phyloP scores from a whole-genome alignment of 2,888 invertebrate genomes.

The Deilephila porcellus region DNA sequence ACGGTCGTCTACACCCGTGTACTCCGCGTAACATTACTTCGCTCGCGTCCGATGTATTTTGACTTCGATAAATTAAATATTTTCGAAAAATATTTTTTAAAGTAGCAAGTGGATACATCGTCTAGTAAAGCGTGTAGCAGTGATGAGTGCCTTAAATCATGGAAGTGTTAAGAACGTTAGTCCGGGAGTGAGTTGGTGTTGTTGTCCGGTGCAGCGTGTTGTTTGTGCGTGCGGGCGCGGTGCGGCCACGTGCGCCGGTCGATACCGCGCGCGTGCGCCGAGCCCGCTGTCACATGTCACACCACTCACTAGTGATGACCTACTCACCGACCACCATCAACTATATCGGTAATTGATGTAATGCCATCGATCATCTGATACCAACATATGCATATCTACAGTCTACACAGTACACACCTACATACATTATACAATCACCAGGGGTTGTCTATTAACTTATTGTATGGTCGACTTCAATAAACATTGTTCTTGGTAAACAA shows the following conservation, averaged over 20 bases:
- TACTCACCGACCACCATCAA: neutral
- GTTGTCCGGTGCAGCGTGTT: constrained; percentile 39
- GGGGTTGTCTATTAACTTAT: constrained; percentile 26
- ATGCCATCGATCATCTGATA: neutral
- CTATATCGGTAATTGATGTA: constrained; percentile 16
- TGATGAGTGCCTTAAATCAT: neutral
- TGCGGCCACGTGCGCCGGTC: constrained; percentile 75
- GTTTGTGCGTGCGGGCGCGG: constrained; percentile 53
- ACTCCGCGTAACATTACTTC: neutral
- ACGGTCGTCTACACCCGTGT: constrained; percentile 45
- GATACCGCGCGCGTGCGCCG: constrained; percentile 73
- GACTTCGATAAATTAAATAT: too few species aligned
- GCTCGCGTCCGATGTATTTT: neutral
- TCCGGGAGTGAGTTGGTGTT: neutral
- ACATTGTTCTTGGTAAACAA: constrained; percentile 37
- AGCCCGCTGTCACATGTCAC: constrained; percentile 57
- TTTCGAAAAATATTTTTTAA: too few species aligned
- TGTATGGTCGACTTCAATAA: neutral
- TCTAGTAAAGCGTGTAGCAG: neutral
- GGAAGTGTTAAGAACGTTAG: neutral
- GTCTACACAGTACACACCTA: neutral
- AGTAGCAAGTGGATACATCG: too few species aligned
- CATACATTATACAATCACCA: constrained; percentile 10
- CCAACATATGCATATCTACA: neutral
- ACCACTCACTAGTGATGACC: constrained; percentile 30